Conservation (phyloP, 1,140 invertebrate genomes). For the Drosophila varians region DNA sequence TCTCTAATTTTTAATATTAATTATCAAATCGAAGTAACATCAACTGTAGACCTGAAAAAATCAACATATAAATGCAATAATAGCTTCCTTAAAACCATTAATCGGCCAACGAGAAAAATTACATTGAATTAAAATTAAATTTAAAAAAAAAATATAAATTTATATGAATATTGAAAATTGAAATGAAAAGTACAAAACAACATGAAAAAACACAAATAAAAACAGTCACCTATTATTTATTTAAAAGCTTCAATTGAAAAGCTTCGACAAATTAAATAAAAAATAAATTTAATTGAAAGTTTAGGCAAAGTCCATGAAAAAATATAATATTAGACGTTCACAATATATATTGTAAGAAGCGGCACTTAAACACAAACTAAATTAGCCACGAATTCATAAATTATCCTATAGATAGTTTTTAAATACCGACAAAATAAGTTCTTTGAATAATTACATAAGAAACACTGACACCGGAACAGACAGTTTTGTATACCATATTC, state of each 20-base stretch:
- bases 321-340: too few relatives aligned
- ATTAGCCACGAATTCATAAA: neutral
- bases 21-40: conserved; percentile 9
- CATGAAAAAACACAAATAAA: conserved; percentile 23
- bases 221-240: conserved; percentile 5
- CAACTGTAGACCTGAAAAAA: conserved; percentile 32
- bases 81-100: neutral
- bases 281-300: too few relatives aligned
- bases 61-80: conserved; percentile 9
- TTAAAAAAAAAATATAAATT: conserved; percentile 18
- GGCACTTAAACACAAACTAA: neutral
- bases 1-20: neutral
- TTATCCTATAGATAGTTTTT: neutral
- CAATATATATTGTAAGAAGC: neutral
- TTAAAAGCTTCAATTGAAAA: neutral
- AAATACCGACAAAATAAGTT: conserved; percentile 65
- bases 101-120: conserved; percentile 26
- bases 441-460: conserved; percentile 37
- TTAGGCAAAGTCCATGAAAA: too few relatives aligned
- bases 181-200: conserved; percentile 79
- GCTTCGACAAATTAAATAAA: neutral
- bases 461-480: conserved; percentile 84
- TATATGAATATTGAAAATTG: conserved; percentile 52
- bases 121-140: conserved; percentile 23
- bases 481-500: conserved; percentile 83